Conservation (phyloP, 2,888 invertebrate genomes). For the Vandiemenella viatica region DNA sequence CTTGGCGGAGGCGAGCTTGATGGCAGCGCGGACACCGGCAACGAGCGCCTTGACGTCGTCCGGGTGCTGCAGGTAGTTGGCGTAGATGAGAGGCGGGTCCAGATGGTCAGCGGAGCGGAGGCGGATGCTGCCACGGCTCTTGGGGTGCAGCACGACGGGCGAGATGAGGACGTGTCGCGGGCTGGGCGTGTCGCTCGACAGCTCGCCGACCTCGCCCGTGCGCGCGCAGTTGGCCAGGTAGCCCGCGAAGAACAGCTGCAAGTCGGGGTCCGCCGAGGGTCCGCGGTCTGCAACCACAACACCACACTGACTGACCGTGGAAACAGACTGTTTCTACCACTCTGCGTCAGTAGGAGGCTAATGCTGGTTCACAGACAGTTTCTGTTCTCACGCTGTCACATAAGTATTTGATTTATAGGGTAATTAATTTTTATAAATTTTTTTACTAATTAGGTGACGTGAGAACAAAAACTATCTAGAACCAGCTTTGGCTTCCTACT, state of each 20-base stretch:
- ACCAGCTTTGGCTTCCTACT: too few relatives aligned
- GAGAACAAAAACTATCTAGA: too few relatives aligned
- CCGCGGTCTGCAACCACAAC: too few relatives aligned
- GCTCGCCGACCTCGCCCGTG: constrained; percentile 33
- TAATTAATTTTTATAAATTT: too few relatives aligned
- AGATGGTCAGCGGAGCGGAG: constrained; percentile 51
- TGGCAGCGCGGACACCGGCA: constrained; percentile 44
- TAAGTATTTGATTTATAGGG: too few relatives aligned
- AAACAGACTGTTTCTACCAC: too few relatives aligned
- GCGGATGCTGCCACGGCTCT: constrained; percentile 45
- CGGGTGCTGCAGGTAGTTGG: constrained; percentile 56
- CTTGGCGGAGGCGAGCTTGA: constrained; percentile 40
- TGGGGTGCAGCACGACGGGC: constrained; percentile 47
- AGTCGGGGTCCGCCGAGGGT: constrained; percentile 36
- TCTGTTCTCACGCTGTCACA: too few relatives aligned
- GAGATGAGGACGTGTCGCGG: constrained; percentile 31
- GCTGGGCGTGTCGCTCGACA: constrained; percentile 25
- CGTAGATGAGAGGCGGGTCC: constrained; percentile 54
- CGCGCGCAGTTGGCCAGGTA: constrained; percentile 44
- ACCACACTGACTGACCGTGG: too few relatives aligned
- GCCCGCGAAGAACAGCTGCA: constrained; percentile 51
- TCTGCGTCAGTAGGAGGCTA: too few relatives aligned
- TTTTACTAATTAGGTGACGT: too few relatives aligned
- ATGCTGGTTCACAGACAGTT: too few relatives aligned
- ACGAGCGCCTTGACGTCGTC: constrained; percentile 47